Evolutionary conservation across 2,113 vertebrate species (phyloP).

Genomic region (Etheostoma cragini): DNA sequence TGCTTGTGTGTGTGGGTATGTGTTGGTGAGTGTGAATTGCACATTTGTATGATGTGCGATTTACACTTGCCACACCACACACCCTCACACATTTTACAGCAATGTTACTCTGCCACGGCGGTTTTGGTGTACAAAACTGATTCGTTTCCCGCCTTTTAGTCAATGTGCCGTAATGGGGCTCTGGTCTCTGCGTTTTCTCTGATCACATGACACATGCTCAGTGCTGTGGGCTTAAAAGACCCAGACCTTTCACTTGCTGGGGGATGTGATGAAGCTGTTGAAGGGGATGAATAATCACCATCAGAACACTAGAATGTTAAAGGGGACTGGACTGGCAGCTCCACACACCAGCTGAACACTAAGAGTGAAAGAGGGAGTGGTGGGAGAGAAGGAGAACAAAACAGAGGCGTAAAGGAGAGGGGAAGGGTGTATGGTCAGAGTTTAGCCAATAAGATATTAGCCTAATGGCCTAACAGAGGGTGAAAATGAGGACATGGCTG

Average conservation of each 20-base stretch:
- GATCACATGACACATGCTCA: conserved; percentile 39
- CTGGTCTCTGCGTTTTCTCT: conserved; percentile 29
- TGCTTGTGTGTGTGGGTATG: not conserved
- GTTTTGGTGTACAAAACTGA: conserved; percentile 22
- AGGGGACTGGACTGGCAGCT: conserved; percentile 42
- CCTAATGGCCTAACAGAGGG: conserved; percentile 60
- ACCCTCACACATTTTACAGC: conserved; percentile 49
- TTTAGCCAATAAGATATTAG: conserved; percentile 59
- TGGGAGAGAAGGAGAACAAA: conserved; percentile 45
- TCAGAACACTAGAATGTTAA: conserved; percentile 53
- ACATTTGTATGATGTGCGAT: conserved; percentile 41
- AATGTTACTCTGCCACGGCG: not conserved
- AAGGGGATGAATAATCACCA: conserved; percentile 59
- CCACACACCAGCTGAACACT: conserved; percentile 36
- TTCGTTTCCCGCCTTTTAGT: conserved; percentile 45
- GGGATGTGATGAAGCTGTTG: conserved; percentile 54
- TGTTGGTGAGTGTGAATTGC: not conserved
- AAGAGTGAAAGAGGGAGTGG: conserved; percentile 44
- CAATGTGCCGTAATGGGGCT: conserved; percentile 13
- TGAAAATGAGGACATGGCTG: conserved; percentile 71
- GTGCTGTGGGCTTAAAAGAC: conserved; percentile 27
- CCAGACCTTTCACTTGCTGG: conserved; percentile 16
- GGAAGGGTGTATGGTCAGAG: conserved; percentile 43
- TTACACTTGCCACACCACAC: conserved; percentile 36
- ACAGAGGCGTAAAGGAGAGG: conserved; percentile 17